A percentile compares a stretch with the other conserved stretches of the same genome.
These are phyloP conservation scores for Periplaneta americana DNA, from an alignment of 1,140 invertebrate genomes.

Conservation along the genomic window DNA sequence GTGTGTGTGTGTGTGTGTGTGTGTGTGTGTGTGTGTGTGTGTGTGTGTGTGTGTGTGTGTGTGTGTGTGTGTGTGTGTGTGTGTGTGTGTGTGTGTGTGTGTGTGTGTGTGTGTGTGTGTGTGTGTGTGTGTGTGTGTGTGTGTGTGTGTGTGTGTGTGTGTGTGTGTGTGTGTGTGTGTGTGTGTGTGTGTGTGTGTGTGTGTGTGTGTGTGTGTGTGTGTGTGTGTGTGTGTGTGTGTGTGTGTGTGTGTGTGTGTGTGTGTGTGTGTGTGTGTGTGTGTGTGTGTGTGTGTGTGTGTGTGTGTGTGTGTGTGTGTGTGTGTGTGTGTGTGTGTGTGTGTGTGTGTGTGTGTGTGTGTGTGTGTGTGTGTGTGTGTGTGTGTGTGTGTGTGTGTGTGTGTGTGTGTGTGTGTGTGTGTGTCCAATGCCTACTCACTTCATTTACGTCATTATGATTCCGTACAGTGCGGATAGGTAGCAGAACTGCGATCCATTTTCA, in stretches of 20 bases:
- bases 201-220: constrained; percentile 24
- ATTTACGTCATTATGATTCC: too few relatives aligned
- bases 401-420: background rate
- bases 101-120: constrained; percentile 19
- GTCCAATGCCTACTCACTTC: too few relatives aligned
- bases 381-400: background rate
- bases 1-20: constrained; percentile 29
- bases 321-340: background rate
- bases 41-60: constrained; percentile 19
- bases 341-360: background rate
- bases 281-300: background rate
- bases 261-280: background rate
- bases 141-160: constrained; percentile 23
- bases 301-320: background rate
- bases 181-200: constrained; percentile 22
- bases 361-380: background rate
- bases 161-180: constrained; percentile 24
- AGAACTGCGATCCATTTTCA: too few relatives aligned
- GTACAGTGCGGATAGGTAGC: too few relatives aligned
- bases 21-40: constrained; percentile 22
- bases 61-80: constrained; percentile 19
- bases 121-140: constrained; percentile 19
- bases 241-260: constrained; percentile 21
- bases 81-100: constrained; percentile 19
- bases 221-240: constrained; percentile 25